Percentiles rank a stretch among this genome's conserved stretches.
phyloP scores from a whole-genome alignment of 2,888 invertebrate species.

The Eristalis tenax region DNA sequence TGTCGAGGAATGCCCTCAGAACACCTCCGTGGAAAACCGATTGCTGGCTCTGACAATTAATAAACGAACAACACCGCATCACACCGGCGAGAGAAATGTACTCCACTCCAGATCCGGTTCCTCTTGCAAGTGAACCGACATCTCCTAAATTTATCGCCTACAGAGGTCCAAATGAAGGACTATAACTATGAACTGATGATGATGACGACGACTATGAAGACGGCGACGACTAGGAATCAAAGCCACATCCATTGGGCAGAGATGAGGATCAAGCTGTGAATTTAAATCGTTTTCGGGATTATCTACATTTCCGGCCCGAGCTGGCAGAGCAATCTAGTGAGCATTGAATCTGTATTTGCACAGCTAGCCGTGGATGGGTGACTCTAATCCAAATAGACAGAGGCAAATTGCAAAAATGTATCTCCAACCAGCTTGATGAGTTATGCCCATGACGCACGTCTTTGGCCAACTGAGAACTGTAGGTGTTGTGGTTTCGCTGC shows the following conservation, averaged over 20 bases:
- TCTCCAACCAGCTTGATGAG: conserved; percentile 31
- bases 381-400: conserved; percentile 64
- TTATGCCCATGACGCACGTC: conserved; percentile 38
- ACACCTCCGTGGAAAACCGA: background rate
- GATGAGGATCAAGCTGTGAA: conserved; percentile 64
- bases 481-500: conserved; percentile 39
- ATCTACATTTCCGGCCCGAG: conserved; percentile 48
- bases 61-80: background rate
- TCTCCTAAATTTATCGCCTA: background rate
- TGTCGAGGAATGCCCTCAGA: background rate
- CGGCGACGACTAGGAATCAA: conserved; percentile 44
- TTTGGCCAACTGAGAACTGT: background rate
- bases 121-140: background rate
- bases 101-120: background rate
- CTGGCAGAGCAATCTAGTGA: conserved; percentile 39
- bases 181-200: background rate
- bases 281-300: conserved; percentile 68
- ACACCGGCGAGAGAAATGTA: conserved; percentile 1
- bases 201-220: conserved; percentile 1
- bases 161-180: conserved; percentile 1
- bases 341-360: conserved; percentile 12
- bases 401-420: conserved; percentile 59
- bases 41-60: conserved; percentile 21
- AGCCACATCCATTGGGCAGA: conserved; percentile 18
- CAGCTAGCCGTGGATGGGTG: conserved; percentile 26